Conservation (phyloP, 2,113 vertebrate genomes). For the Phrynosoma blainvillii region DNA sequence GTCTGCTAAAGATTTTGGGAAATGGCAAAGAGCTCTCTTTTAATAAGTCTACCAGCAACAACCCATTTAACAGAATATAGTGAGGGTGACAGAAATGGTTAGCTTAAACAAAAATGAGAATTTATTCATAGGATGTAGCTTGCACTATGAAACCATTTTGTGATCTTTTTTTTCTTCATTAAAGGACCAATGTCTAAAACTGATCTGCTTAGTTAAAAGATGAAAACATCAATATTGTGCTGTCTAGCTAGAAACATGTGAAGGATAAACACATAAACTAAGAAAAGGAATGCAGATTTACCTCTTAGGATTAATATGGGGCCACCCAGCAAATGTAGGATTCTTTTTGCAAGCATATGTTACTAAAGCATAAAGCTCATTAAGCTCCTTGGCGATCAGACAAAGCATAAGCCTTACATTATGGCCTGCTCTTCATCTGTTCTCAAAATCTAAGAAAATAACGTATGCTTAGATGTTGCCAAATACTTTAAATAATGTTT, state of each 20-base stretch:
- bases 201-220: background rate
- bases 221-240: background rate
- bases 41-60: background rate
- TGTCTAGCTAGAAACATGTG: background rate
- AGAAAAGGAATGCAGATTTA: conserved; percentile 37
- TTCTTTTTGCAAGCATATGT: conserved; percentile 33
- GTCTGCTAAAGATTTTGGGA: background rate
- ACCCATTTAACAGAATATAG: background rate
- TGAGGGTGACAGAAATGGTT: background rate
- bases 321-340: conserved; percentile 46
- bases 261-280: background rate
- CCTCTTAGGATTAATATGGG: background rate
- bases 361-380: conserved; percentile 48
- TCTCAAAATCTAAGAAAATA: background rate
- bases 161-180: rapidly evolving
- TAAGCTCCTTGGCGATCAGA: conserved; percentile 38
- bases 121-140: rapidly evolving
- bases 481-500: conserved; percentile 3
- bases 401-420: conserved; percentile 19
- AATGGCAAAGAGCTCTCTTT: background rate
- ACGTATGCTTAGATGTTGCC: background rate
- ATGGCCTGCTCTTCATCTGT: background rate
- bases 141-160: rapidly evolving
- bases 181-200: background rate
- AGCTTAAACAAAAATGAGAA: rapidly evolving